A percentile compares a stretch with the other conserved stretches of the same genome.
These are phyloP conservation scores for Melanotaenia maccullochi DNA, from an alignment of 2,797 vertebrate genomes.

Conservation along the genomic window DNA sequence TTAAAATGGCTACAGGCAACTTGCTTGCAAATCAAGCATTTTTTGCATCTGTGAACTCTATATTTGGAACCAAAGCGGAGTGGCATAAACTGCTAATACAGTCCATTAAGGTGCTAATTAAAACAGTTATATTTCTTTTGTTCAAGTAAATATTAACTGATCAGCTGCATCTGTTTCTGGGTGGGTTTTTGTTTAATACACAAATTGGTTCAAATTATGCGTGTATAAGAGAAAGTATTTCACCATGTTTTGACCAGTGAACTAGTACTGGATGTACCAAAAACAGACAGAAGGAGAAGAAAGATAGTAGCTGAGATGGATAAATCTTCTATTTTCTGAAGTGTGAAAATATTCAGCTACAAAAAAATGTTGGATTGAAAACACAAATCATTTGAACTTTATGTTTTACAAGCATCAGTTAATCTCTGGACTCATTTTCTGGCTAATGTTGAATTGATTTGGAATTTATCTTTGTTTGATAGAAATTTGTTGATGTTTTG, in stretches of 20 bases:
- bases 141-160: neutral
- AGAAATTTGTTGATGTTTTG: conserved; percentile 10
- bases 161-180: conserved; percentile 9
- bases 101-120: conserved; percentile 41
- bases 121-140: conserved; percentile 38
- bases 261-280: neutral
- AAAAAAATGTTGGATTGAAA: neutral
- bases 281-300: neutral
- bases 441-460: neutral
- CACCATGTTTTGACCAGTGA: conserved; percentile 2
- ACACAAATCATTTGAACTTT: no score
- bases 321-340: neutral
- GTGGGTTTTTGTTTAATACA: conserved; percentile 3
- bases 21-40: conserved; percentile 21
- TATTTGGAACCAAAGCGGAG: conserved; percentile 23
- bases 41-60: conserved; percentile 29
- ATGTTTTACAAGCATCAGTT: conserved; percentile 1
- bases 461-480: neutral
- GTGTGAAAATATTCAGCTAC: neutral
- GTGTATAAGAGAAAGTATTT: neutral
- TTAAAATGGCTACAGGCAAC: conserved; percentile 1
- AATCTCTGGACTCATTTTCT: conserved; percentile 1
- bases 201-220: neutral
- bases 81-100: conserved; percentile 34
- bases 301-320: neutral